Base-by-base conservation (phyloP, 2,888 invertebrate species). In the Hipparchia sbordonii region DNA sequence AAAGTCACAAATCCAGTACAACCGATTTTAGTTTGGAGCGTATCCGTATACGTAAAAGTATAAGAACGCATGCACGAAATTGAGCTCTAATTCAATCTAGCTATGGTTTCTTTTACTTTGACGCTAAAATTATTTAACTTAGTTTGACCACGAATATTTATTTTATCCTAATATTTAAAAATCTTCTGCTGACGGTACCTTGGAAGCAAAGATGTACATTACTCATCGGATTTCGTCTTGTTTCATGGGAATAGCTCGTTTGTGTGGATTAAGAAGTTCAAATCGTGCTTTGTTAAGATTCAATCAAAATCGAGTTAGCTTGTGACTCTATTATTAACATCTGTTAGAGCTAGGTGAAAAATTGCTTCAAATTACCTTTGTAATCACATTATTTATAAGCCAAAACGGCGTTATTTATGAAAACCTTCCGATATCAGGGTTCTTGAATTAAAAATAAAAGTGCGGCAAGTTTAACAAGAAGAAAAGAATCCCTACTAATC, bases 211-310 rank as follows among this genome's bases (percentile, higher is more conserved):
- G 62, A 56, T 54, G 79, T 67, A 81, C 85, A 87, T 90, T 89
- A 89, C 86, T 90, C 88, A 89, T 85, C 82, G 84, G 82, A 85
- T 84, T 86, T 85, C 80, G 83, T 89, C 89, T 88, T 89, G 85
- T 88, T 89, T 85, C 83, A 83, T 79, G 80, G 80, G 81, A 81
- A 83, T 83, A 82, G 83, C 79, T 85, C 81, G 79, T 82, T 86
- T 84, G 84, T 81, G 81, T 74, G 85, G 88, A 89, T 89, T 88
- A 89, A 85, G 84, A 76, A 69, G 78, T 72, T 77, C 76, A 67
- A 69, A 62, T 70, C 71, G 69, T 73, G 65, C 66, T 70, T 69
- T 73, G 72, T 75, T 74, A 62, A 57, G 54, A 67, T 69, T 67
- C 62, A 68, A 69, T 76, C 62, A 70, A 63, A 56, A 10, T 13